Percentiles rank a stretch among this genome's conserved stretches.
phyloP scores from a whole-genome alignment of 2,888 invertebrate genomes.

The Watsonalla binaria region DNA sequence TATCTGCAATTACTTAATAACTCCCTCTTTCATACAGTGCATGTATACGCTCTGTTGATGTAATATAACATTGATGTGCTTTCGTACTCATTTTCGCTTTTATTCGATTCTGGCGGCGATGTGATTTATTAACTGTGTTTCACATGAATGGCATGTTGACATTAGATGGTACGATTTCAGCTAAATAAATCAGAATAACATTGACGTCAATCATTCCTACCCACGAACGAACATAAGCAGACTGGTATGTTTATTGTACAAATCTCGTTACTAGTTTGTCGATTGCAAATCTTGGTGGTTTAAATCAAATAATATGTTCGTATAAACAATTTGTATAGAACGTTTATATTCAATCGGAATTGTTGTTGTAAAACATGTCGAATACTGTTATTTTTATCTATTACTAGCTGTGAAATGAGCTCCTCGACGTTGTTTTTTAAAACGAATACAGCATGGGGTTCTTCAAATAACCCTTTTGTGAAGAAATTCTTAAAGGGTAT shows the following conservation, averaged over 20 bases:
- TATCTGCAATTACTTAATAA: background rate
- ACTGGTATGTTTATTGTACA: background rate
- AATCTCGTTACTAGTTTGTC: background rate
- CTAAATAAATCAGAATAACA: slow-evolving; percentile 11
- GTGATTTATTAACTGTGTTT: slow-evolving; percentile 2
- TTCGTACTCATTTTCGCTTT: slow-evolving; percentile 3
- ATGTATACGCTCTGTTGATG: background rate
- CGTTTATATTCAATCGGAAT: too few relatives aligned
- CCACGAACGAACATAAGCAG: slow-evolving; percentile 13
- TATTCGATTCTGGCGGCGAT: background rate
- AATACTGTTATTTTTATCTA: too few relatives aligned
- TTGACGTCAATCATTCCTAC: slow-evolving; percentile 29
- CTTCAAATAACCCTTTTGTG: too few relatives aligned
- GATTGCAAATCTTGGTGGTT: background rate
- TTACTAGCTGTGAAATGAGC: too few relatives aligned
- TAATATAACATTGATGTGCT: background rate
- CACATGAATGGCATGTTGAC: slow-evolving; percentile 10
- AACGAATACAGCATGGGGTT: too few relatives aligned
- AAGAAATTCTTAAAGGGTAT: too few relatives aligned
- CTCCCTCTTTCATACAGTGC: background rate
- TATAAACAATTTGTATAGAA: too few relatives aligned
- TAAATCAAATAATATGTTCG: too few relatives aligned
- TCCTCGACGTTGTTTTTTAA: too few relatives aligned
- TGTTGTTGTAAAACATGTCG: too few relatives aligned
- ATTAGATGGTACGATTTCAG: slow-evolving; percentile 11